These are phyloP conservation scores for Nautilus pompilius DNA, from an alignment of 1,140 invertebrate genomes.

Conservation along the genomic window DNA sequence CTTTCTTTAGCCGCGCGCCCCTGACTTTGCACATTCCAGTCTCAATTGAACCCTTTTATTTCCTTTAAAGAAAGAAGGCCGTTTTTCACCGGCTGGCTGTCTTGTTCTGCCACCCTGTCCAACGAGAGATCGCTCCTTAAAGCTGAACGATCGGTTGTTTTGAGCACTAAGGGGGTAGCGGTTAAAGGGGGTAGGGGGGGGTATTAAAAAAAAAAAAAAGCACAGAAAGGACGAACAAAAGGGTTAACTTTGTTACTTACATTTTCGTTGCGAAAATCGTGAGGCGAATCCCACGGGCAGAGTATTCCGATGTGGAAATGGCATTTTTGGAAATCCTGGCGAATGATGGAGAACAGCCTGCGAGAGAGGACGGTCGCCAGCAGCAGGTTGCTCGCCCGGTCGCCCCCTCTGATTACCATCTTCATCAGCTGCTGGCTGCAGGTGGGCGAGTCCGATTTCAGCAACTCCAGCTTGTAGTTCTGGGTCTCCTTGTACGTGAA, in stretches of 20 bases:
- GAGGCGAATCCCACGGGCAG: slow-evolving; percentile 20
- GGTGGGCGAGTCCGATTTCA: slow-evolving; percentile 4
- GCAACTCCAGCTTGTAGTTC: slow-evolving; percentile 22
- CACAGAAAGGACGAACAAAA: background rate
- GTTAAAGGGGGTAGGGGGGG: too few species aligned
- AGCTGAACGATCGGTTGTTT: too few species aligned
- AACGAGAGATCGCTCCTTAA: too few species aligned
- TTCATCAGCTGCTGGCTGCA: slow-evolving; percentile 20
- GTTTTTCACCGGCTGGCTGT: too few species aligned
- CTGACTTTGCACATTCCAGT: too few species aligned
- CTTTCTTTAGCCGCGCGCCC: too few species aligned
- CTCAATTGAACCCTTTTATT: too few species aligned
- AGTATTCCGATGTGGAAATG: slow-evolving; percentile 15
- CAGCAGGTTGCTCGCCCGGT: background rate
- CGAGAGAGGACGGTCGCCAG: slow-evolving; percentile 8
- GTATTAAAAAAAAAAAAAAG: background rate
- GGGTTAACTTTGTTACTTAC: slow-evolving; percentile 8
- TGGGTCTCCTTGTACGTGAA: slow-evolving; percentile 16
- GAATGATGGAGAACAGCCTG: slow-evolving; percentile 18
- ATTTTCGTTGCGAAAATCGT: slow-evolving; percentile 17
- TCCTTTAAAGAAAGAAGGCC: too few species aligned
- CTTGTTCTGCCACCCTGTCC: too few species aligned
- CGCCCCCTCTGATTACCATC: slow-evolving; percentile 14
- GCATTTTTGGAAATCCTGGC: slow-evolving; percentile 23
- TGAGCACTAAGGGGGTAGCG: too few species aligned